Evolutionary conservation across 2,888 invertebrate genomes (phyloP).

Genomic region (Spodoptera picta): DNA sequence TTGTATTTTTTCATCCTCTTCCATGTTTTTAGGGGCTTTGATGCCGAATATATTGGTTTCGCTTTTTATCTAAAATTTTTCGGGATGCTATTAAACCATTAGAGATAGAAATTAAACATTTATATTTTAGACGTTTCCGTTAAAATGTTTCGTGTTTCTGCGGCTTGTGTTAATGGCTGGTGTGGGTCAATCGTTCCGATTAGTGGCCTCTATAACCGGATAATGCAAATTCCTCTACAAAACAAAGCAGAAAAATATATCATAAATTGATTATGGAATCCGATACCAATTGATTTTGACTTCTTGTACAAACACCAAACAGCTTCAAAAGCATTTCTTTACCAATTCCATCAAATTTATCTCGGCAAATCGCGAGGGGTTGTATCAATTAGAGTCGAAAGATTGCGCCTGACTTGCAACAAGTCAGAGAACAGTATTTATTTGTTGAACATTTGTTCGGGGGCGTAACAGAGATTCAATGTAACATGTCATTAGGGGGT

Average conservation of each 20-base stretch:
- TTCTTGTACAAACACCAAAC: slow-evolving; percentile 4
- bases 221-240: slow-evolving; percentile 12
- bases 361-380: slow-evolving; percentile 40
- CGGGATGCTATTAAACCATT: slow-evolving; percentile 76
- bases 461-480: slow-evolving; percentile 85
- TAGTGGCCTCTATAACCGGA: slow-evolving; percentile 13
- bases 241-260: slow-evolving; percentile 4
- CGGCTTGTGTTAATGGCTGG: slow-evolving; percentile 23
- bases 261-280: slow-evolving; percentile 3
- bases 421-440: slow-evolving; percentile 80
- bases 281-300: not conserved
- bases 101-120: slow-evolving; percentile 63
- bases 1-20: slow-evolving; percentile 76
- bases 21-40: slow-evolving; percentile 83
- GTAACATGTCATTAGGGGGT: slow-evolving; percentile 86
- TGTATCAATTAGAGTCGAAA: slow-evolving; percentile 49
- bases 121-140: slow-evolving; percentile 50
- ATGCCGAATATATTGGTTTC: slow-evolving; percentile 81
- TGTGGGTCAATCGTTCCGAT: slow-evolving; percentile 14
- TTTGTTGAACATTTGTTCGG: slow-evolving; percentile 82
- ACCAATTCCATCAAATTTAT: slow-evolving; percentile 32
- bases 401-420: slow-evolving; percentile 46
- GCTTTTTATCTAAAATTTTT: slow-evolving; percentile 81
- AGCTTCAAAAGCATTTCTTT: slow-evolving; percentile 9
- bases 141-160: slow-evolving; percentile 29